A percentile compares a stretch with the other conserved stretches of the same genome.
Conservation (phyloP, 2,888 invertebrate species). For the Athalia rosae region DNA sequence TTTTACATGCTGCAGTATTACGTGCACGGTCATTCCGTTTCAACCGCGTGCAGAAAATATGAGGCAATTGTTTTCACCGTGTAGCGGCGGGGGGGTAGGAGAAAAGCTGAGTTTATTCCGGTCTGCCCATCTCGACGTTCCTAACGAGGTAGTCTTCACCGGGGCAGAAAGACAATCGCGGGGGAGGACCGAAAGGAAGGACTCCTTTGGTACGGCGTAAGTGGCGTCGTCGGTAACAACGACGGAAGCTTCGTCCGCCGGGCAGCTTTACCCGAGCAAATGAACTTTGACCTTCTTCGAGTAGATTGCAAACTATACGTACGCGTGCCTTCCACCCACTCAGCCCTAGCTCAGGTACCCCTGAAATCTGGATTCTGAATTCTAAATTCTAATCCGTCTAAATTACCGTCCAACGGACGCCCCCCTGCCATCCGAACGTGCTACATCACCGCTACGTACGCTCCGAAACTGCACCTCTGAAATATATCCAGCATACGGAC, state of each 20-base stretch:
- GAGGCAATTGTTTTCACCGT: background rate
- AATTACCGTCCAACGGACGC: too few relatives aligned
- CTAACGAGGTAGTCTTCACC: slow-evolving; percentile 39
- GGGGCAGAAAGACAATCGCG: slow-evolving; percentile 36
- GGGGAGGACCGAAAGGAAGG: slow-evolving; percentile 35
- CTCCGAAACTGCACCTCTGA: too few relatives aligned
- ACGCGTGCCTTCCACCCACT: background rate
- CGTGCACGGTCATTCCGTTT: background rate
- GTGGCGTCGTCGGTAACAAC: slow-evolving; percentile 40
- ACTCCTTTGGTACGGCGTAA: slow-evolving; percentile 33
- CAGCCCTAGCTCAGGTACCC: background rate
- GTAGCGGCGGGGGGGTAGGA: background rate
- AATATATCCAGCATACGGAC: too few relatives aligned
- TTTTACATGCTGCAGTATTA: too few relatives aligned
- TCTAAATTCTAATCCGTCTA: background rate
- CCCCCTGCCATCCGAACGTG: too few relatives aligned
- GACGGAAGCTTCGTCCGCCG: background rate
- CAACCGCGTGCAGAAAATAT: background rate
- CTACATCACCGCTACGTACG: too few relatives aligned
- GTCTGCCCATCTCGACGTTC: slow-evolving; percentile 14
- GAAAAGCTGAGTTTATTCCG: slow-evolving; percentile 14
- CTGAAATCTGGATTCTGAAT: slow-evolving; percentile 6
- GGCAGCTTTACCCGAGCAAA: slow-evolving; percentile 27
- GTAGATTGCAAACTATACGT: slow-evolving; percentile 5
- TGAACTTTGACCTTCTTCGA: slow-evolving; percentile 26